Conservation (phyloP, 2,888 invertebrate species). For the Heliconius hortense region DNA sequence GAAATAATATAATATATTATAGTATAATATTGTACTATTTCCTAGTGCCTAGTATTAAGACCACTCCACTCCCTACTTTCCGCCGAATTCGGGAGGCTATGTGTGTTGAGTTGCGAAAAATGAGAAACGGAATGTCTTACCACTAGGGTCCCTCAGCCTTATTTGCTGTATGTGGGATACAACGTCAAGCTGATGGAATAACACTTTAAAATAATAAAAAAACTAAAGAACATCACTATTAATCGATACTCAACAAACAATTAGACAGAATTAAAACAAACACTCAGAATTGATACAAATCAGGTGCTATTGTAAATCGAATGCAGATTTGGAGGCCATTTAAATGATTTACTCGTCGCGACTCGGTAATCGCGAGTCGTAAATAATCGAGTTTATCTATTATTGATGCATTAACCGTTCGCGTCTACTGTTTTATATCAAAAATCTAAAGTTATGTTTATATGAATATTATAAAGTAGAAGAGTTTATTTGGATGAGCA, state of each 20-base stretch:
- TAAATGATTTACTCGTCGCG: conserved; percentile 1
- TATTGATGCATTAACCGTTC: conserved; percentile 7
- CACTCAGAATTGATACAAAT: neutral
- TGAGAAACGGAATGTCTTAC: too few relatives aligned
- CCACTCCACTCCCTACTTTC: too few relatives aligned
- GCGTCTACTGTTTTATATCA: neutral
- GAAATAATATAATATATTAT: too few relatives aligned
- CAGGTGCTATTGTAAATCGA: conserved; percentile 1
- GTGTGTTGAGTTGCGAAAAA: too few relatives aligned
- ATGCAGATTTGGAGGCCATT: conserved; percentile 9
- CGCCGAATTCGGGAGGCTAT: too few relatives aligned
- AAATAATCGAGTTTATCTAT: conserved; percentile 13
- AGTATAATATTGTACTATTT: too few relatives aligned
- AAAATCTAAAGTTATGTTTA: neutral
- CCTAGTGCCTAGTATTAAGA: too few relatives aligned
- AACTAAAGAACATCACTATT: neutral
- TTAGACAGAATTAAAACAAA: neutral
- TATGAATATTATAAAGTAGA: neutral
- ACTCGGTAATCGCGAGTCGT: conserved; percentile 7
- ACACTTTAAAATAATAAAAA: neutral
- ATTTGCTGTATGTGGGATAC: too few relatives aligned
- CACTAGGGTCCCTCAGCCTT: too few relatives aligned
- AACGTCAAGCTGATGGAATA: too few relatives aligned
- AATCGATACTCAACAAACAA: neutral
- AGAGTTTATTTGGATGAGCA: neutral